Evolutionary conservation across 2,888 invertebrate genomes (phyloP), one percentile per base, ranked within the genome.

Genomic region (Drosophila atripex): DNA sequence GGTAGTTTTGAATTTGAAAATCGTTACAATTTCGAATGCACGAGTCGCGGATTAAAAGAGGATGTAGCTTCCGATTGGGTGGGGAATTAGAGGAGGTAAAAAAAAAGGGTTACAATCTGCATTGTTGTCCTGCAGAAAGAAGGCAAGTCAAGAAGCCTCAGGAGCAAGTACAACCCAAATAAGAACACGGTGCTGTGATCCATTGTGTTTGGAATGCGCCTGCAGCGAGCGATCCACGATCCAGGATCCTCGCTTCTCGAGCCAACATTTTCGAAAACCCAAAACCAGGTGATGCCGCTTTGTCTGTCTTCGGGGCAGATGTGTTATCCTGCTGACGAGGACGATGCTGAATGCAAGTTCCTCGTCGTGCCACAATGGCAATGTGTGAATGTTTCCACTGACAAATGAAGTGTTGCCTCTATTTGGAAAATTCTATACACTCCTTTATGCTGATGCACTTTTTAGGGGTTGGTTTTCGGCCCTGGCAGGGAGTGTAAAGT

Each of bases 131-230:
- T 39, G 30, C 18, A 30, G 21, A 51, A 60, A n/a, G 28, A 18
- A 35, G 18, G 7, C 23, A 82, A 86, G 87, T 86, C 87, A 82
- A 86, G 87, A 82, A 86, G 82, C 80, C 80, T 77, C 75, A 57
- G 79, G 63, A 72, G 59, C 69, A 68, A 65, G 73, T 77, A 57
- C 50, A 53, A 39, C 2, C 21, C 66, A 49, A 41, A 28, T 8
- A 18, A 41, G 39, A 54, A 16, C 30, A 23, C 21, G 59, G 14
- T 43, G 32, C 46, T 60, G 28, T 3, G 38, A 64, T 65, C 65
- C 65, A 14, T 64, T 64, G 64, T 64, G 28, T 35, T n/a, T 32
- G 65, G 46, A 70, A 61, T 71, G 58, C 68, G 73, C 82, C 65
- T 70, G 86, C 79, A 76, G 78, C 32, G 80, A 43, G 21, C 43